Base-by-base conservation (phyloP, 2,113 vertebrate species). In the Psilopsiagon aymara region DNA sequence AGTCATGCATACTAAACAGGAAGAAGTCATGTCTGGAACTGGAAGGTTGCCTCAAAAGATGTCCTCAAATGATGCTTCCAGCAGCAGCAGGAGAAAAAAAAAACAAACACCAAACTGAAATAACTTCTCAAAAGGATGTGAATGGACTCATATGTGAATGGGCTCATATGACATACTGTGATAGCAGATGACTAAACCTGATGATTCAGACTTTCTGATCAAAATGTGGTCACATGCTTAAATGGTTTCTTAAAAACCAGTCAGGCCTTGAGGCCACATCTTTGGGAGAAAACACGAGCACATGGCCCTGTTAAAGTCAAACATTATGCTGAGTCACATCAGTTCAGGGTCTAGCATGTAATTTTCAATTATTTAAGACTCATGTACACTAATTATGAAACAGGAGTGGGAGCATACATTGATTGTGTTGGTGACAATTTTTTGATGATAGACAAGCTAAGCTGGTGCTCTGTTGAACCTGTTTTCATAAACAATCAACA, bases 31-130 rank as follows among this genome's bases (percentile, higher is more conserved):
- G 20, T 43, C 55, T 91, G 46, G 77, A 92, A 81, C 28, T 74
- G 73, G 68, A 88, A 84, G 17, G 15, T 10, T 90, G 79, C 64
- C 68, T 86, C 46, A 92, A 37, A 86, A 59, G 57, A 86, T 8
- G 11, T 68, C 68, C 37, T 84, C 59, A 43, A 70, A 90, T n/a
- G 57, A 69, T 68, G 39, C 24, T 85, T 88, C 13, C 47, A 64
- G 39, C 18, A 89, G 46, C n/a, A 93, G 71, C 27, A 80, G 86
- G 85, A 85, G 19, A 21, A 82, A 39, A 5, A 68, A 80, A 85
- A 57, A 57, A 53, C 35, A 0, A 0, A 0, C 47, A 39, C 0
- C 20, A 59, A n/a, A n/a, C 31, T 57, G 43, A 92, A 82, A 60
- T 43, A 93, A 64, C 29, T 75, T 85, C 70, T 88, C 59, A 55